phyloP scores from a whole-genome alignment of 2,888 invertebrate genomes.

The Phragmatobia fuliginosa region DNA sequence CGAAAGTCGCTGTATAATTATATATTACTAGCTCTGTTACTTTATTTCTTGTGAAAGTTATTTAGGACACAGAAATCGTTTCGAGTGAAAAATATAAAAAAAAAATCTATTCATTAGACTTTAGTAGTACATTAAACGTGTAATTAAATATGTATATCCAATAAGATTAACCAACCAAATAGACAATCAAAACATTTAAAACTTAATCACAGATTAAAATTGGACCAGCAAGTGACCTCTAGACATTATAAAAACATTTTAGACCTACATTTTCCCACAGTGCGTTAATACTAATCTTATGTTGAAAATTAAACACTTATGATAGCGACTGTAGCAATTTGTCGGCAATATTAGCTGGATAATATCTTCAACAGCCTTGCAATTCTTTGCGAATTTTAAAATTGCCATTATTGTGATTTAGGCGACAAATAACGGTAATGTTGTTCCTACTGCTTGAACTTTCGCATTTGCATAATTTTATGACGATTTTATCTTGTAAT shows the following conservation, averaged over 20 bases:
- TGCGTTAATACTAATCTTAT: not conserved
- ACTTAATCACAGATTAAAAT: not conserved
- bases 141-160: too few species aligned
- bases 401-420: slow-evolving; percentile 31
- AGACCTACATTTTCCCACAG: not conserved
- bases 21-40: not conserved
- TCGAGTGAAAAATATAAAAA: too few species aligned
- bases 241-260: not conserved
- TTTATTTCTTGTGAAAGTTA: too few species aligned
- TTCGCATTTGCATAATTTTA: slow-evolving; percentile 10
- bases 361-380: slow-evolving; percentile 53
- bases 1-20: not conserved
- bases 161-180: too few species aligned
- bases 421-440: slow-evolving; percentile 10
- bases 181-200: not conserved
- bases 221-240: not conserved
- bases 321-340: slow-evolving; percentile 57
- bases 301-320: slow-evolving; percentile 38
- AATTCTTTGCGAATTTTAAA: slow-evolving; percentile 47
- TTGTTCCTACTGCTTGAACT: not conserved
- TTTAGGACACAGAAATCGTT: too few species aligned
- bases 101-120: too few species aligned
- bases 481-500: not conserved
- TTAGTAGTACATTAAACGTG: too few species aligned
- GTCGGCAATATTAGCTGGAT: slow-evolving; percentile 56